Conservation (phyloP, 2,113 vertebrate genomes). For the Rhinogobius similis region DNA sequence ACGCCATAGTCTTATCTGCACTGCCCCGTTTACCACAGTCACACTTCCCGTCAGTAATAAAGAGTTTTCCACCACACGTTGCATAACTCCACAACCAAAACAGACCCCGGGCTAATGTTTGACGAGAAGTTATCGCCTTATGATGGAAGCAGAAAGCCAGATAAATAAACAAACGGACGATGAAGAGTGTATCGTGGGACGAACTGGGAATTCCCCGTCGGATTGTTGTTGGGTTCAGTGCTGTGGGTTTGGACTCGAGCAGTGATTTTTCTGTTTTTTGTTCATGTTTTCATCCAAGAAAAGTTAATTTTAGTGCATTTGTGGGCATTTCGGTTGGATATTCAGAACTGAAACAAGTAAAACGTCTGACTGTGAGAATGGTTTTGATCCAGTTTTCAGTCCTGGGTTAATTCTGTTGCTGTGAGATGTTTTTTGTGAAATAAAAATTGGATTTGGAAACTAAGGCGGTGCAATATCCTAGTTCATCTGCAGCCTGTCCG, state of each 20-base stretch:
- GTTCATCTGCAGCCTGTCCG: no score
- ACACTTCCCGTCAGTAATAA: constrained; percentile 11
- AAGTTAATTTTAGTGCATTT: background rate
- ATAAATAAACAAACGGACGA: background rate
- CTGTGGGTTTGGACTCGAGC: constrained; percentile 11
- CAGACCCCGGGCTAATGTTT: background rate
- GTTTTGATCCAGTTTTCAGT: no score
- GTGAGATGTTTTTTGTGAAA: no score
- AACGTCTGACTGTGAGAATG: no score
- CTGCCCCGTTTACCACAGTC: constrained; percentile 14
- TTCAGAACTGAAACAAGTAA: no score
- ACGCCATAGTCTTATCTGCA: no score
- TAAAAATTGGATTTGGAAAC: no score
- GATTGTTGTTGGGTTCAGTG: constrained; percentile 5
- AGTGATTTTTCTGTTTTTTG: background rate
- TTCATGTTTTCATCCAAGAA: background rate
- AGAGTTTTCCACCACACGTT: constrained; percentile 1
- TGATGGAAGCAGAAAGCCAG: no score
- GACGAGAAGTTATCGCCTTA: background rate
- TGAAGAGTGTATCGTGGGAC: background rate
- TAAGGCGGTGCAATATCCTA: no score
- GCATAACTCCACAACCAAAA: background rate
- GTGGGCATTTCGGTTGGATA: background rate
- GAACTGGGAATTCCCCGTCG: constrained; percentile 19
- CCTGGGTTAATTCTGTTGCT: no score